Base-by-base conservation (phyloP, 2,888 invertebrate species). In the Torymus auratus region DNA sequence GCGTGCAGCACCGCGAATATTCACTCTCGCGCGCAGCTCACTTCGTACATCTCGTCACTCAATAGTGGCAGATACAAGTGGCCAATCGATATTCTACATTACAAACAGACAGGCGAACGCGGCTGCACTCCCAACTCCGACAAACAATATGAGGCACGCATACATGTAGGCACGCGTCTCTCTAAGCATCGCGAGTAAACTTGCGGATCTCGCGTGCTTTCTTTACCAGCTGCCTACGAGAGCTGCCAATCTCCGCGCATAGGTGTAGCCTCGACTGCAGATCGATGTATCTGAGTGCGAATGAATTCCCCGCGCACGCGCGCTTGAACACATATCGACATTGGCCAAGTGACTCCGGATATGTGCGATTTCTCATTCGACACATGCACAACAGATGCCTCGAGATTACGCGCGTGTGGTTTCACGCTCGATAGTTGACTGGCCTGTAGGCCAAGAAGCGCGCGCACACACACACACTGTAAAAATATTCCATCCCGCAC, bases 341-440 rank as follows among this genome's bases (percentile, higher is more conserved):
- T 64, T 50, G 62, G 50, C 73, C 55, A 15, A 62, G 15, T 56
- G 17, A 28, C 13, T 69, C 20, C 15, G 56, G 62, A 15, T 58
- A 28, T 52, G 65, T 14, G 58, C 68, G 70, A 81, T 68, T 75
- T 77, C 55, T 77, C 61, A 56, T 68, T 69, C 15, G 15, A 55
- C 75, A 74, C 28, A n/a, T 28, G 64, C 52, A 50, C 58, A 68
- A 56, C 67, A 68, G 68, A 77, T 78, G 74, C 58, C 72, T 41
- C 50, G 77, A 64, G 28, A 17, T 64, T 69, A 58, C 68, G 60
- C 68, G 60, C 82, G 84, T 87, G 87, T 81, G 87, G 86, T 87
- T 87, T 86, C 82, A 80, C 85, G 71, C 83, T 83, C 84, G 85
- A 84, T 85, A 84, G 84, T 82, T 78, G 84, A 85, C 82, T 84